phyloP scores from a whole-genome alignment of 2,888 invertebrate species.

The Tinea semifulvella region DNA sequence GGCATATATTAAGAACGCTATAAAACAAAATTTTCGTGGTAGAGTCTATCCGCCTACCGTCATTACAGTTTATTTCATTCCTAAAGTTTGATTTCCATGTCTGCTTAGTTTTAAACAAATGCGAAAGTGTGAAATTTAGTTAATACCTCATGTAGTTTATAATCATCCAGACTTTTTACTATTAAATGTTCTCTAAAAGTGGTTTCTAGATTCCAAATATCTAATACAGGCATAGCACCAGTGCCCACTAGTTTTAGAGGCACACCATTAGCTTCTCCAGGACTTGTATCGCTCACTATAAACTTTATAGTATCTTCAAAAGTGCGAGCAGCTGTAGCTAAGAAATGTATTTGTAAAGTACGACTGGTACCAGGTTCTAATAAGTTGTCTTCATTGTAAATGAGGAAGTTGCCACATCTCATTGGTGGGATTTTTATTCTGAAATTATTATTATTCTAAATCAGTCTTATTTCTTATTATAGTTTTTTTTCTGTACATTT shows the following conservation, averaged over 20 bases:
- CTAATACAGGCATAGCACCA: slow-evolving; percentile 64
- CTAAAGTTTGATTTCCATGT: too few species aligned
- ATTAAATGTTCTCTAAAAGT: slow-evolving; percentile 70
- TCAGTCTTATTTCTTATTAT: too few species aligned
- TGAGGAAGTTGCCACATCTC: slow-evolving; percentile 52
- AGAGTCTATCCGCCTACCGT: too few species aligned
- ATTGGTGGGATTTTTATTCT: slow-evolving; percentile 48
- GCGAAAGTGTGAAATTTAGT: not conserved
- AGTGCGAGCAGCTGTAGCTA: slow-evolving; percentile 37
- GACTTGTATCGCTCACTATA: slow-evolving; percentile 54
- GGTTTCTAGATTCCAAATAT: slow-evolving; percentile 63
- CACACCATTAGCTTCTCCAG: slow-evolving; percentile 57
- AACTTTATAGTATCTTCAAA: slow-evolving; percentile 54
- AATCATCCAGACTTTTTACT: slow-evolving; percentile 58
- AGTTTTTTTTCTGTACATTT: too few species aligned
- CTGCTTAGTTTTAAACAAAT: too few species aligned
- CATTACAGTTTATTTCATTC: too few species aligned
- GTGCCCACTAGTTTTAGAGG: slow-evolving; percentile 56
- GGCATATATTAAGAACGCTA: too few species aligned
- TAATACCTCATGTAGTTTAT: slow-evolving; percentile 54
- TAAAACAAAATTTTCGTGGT: too few species aligned
- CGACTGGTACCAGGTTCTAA: slow-evolving; percentile 53
- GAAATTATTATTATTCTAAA: too few species aligned
- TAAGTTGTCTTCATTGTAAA: slow-evolving; percentile 51
- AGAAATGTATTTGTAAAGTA: slow-evolving; percentile 47